Base-by-base conservation (phyloP, 2,797 vertebrate genomes). In the Setipinna tenuifilis region DNA sequence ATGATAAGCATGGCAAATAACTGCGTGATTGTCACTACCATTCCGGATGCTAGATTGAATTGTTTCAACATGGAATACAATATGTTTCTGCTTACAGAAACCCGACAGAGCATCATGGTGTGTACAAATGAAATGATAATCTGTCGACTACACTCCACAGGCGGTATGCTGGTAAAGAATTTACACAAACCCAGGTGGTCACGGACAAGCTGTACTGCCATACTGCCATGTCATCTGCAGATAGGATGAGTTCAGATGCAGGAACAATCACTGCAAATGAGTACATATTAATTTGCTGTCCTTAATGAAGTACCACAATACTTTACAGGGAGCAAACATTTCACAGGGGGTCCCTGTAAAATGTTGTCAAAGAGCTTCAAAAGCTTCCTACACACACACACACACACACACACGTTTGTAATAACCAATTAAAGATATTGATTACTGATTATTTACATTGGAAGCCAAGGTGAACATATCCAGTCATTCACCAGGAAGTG, bases 41-140 rank as follows among this genome's bases (percentile, higher is more conserved):
- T 78, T 78, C 17, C 71, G 35, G 16, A 78, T 21, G 16, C 71
- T 78, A 78, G 35, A 78, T 78, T 78, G 71, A 78, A 44, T 78
- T 78, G 71, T 44, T 75, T 44, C 35, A 78, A 78, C 71, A 44
- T 25, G 11, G 6, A 44, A 44, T 41, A 44, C 31, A 78, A 78
- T 78, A 44, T 44, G 35, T 31, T 78, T 2, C 71, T 78, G 71
- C 71, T 78, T 75, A 75, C 35, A 10, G 68, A 75, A 41, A 75
- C 9, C 0, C 11, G 17, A 21, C 71, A 78, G 17, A 17, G 35
- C 35, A 78, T 78, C 58, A 59, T 21, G 35, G 19, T 6, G 6
- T 78, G 35, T 44, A 41, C 71, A 71, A 71, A 71, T 71, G 28
- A 71, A 17, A 71, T 71, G 28, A 71, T 16, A 71, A 71, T 71